A percentile compares a stretch with the other conserved stretches of the same genome.
phyloP scores from a whole-genome alignment of 2,113 vertebrate species.

The Tonatia bakeri region DNA sequence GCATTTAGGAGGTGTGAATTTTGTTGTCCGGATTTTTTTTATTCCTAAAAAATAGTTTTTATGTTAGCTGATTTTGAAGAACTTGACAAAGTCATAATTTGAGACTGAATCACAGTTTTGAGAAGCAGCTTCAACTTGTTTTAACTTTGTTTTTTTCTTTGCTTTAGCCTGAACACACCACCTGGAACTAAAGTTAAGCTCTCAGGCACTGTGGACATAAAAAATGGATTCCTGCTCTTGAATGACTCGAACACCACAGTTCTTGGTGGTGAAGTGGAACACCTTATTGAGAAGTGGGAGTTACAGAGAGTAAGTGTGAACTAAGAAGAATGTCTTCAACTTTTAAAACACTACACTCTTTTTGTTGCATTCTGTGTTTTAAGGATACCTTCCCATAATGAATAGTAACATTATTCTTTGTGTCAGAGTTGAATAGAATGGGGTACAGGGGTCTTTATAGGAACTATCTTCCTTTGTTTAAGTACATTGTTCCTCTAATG shows the following conservation, averaged over 20 bases:
- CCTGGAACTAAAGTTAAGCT: conserved; percentile 98
- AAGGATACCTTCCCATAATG: neutral
- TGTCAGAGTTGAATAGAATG: neutral
- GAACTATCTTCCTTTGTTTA: neutral
- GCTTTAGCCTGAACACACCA: conserved; percentile 85
- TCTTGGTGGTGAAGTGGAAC: conserved; percentile 96
- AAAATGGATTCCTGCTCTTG: conserved; percentile 94
- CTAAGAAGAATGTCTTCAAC: neutral
- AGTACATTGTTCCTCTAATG: conserved; percentile 5
- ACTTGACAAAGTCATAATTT: neutral
- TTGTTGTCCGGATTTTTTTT: neutral
- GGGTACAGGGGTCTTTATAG: neutral
- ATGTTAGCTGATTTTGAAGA: neutral
- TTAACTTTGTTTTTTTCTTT: neutral
- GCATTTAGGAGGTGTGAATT: neutral
- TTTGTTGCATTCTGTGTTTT: neutral
- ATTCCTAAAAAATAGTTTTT: conserved; percentile 5
- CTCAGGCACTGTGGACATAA: conserved; percentile 89
- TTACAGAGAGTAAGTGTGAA: conserved; percentile 92
- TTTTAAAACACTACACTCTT: neutral
- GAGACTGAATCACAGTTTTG: neutral
- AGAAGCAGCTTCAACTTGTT: neutral
- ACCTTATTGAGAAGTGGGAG: conserved; percentile 98
- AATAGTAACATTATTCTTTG: neutral
- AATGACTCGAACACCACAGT: conserved; percentile 91